These are phyloP conservation scores for Callyntrura sp. DNA, from an alignment of 2,888 invertebrate genomes.

Conservation along the genomic window DNA sequence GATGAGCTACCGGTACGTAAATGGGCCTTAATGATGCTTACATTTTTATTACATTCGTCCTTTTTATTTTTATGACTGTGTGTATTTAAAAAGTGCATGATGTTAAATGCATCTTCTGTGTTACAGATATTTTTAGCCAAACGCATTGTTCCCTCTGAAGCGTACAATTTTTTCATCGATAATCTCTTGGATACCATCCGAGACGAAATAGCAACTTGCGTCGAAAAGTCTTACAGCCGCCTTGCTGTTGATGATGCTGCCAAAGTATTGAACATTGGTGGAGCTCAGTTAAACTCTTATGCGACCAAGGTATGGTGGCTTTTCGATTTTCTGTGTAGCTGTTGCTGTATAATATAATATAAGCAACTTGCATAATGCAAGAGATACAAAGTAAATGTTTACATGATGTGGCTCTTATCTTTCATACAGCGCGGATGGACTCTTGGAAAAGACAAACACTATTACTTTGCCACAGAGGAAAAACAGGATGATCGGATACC, in stretches of 20 bases:
- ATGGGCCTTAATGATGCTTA: no score
- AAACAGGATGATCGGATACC: constrained; percentile 93
- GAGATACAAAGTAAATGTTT: no score
- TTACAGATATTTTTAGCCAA: constrained; percentile 93
- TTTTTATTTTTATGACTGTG: no score
- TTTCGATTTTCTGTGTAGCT: no score
- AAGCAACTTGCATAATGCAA: no score
- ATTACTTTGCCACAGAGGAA: constrained; percentile 92
- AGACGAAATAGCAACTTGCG: constrained; percentile 97
- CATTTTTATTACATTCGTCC: no score
- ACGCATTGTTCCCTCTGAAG: constrained; percentile 98
- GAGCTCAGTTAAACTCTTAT: constrained; percentile 92
- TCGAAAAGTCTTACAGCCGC: constrained; percentile 95
- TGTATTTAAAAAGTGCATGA: no score
- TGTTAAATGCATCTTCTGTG: not conserved
- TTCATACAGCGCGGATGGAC: constrained; percentile 80
- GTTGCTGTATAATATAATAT: no score
- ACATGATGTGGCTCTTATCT: no score
- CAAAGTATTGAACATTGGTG: constrained; percentile 93
- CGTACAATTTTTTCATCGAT: constrained; percentile 98
- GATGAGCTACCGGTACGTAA: no score
- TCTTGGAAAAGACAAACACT: constrained; percentile 91
- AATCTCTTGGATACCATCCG: constrained; percentile 97
- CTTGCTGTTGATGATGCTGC: constrained; percentile 95
- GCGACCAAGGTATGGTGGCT: constrained; percentile 90